Evolutionary conservation across 2,797 vertebrate genomes (phyloP).

Genomic region (Hoplostethus atlanticus): DNA sequence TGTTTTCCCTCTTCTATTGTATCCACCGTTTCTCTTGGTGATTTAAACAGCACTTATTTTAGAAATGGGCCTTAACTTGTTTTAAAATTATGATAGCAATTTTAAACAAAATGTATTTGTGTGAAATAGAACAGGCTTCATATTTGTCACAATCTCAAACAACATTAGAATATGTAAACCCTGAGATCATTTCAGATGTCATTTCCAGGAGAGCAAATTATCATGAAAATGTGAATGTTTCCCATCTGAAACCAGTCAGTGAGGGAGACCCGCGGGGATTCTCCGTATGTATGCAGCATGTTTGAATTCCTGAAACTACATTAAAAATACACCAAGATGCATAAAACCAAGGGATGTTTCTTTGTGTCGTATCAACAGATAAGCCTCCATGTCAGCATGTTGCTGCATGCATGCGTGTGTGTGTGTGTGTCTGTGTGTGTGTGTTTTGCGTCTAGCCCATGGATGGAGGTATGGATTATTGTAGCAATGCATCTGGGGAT

Average conservation of each 20-base stretch:
- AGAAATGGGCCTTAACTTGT: neutral
- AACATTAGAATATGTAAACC: conserved; percentile 70
- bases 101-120: conserved; percentile 27
- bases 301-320: conserved; percentile 66
- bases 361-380: conserved; percentile 54
- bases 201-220: conserved; percentile 66
- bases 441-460: conserved; percentile 31
- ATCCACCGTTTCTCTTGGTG: conserved; percentile 34
- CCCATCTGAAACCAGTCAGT: conserved; percentile 60
- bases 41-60: conserved; percentile 47
- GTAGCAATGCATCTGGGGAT: conserved; percentile 64
- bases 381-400: conserved; percentile 58
- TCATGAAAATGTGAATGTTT: conserved; percentile 68
- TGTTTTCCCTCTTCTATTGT: conserved; percentile 49
- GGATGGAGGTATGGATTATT: conserved; percentile 67
- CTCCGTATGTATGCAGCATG: conserved; percentile 54
- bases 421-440: conserved; percentile 24
- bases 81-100: neutral
- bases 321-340: conserved; percentile 62
- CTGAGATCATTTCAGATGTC: conserved; percentile 55
- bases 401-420: conserved; percentile 38
- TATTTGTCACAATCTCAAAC: conserved; percentile 31
- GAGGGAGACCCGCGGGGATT: conserved; percentile 65
- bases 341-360: conserved; percentile 57
- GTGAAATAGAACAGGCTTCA: conserved; percentile 13